Evolutionary conservation across 2,113 vertebrate species (phyloP).

Genomic region (Natator depressus): DNA sequence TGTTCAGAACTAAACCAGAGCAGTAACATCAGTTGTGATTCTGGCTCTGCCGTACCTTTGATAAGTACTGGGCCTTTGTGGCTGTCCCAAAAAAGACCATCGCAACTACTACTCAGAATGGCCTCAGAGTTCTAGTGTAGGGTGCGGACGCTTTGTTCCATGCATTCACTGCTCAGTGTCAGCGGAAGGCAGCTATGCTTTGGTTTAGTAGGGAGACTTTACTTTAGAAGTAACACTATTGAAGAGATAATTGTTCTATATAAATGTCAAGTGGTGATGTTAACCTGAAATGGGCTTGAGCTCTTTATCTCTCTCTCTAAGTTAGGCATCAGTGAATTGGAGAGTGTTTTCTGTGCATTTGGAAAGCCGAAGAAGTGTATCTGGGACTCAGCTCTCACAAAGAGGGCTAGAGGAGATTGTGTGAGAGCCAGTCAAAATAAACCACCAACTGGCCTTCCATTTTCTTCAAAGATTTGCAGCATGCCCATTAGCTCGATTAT

Average conservation of each 20-base stretch:
- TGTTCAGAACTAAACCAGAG: neutral
- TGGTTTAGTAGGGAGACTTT: neutral
- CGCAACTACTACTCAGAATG: neutral
- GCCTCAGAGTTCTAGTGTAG: neutral
- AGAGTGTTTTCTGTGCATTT: neutral
- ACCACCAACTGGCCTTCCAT: neutral
- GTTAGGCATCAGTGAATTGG: neutral
- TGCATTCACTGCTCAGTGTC: neutral
- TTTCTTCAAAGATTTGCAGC: neutral
- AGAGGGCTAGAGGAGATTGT: neutral
- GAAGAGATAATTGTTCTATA: neutral
- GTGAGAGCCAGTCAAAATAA: neutral
- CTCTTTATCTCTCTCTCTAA: neutral
- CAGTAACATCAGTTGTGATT: neutral
- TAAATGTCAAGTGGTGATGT: no score
- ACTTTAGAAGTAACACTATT: neutral
- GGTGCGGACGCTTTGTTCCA: neutral
- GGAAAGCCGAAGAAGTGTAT: neutral
- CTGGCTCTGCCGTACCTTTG: neutral
- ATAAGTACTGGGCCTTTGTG: neutral
- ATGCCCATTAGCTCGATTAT: neutral
- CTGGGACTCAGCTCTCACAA: neutral
- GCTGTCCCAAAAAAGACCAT: neutral
- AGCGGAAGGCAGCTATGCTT: neutral
- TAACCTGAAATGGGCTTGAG: neutral